phyloP scores from a whole-genome alignment of 2,113 vertebrate species.

The Lathamus discolor region DNA sequence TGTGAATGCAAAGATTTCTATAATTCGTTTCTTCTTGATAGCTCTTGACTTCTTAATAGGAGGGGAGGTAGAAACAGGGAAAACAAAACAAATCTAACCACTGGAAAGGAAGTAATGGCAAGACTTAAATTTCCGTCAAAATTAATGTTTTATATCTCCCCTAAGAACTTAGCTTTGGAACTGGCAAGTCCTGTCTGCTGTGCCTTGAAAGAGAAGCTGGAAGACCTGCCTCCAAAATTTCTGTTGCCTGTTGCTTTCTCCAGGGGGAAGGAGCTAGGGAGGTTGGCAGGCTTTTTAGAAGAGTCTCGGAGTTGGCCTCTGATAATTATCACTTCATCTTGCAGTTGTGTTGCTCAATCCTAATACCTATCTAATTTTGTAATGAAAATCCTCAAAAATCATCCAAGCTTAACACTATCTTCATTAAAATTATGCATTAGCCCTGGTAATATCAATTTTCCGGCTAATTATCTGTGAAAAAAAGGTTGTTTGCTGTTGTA shows the following conservation, averaged over 20 bases:
- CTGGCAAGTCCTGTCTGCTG: neutral
- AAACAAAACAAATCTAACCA: neutral
- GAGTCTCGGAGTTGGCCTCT: neutral
- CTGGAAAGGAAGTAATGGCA: neutral
- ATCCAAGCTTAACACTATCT: neutral
- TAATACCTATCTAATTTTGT: neutral
- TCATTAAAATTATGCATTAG: neutral
- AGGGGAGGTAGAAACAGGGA: neutral
- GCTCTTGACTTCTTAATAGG: neutral
- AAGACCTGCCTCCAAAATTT: neutral
- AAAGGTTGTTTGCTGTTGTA: neutral
- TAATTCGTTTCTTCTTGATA: neutral
- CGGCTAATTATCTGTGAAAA: neutral
- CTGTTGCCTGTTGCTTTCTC: neutral
- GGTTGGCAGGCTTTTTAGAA: constrained; percentile 6
- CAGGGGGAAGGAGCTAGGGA: neutral
- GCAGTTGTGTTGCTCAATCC: constrained; percentile 8
- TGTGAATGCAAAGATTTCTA: neutral
- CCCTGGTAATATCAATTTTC: neutral
- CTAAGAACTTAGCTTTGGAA: neutral
- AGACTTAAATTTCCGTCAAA: neutral
- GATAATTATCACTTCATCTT: neutral
- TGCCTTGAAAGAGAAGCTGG: neutral
- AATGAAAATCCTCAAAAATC: neutral
- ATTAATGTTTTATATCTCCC: neutral